Percentiles rank a stretch among this genome's conserved stretches.
These are phyloP conservation scores for Hyles vespertilio DNA, from an alignment of 1,140 invertebrate genomes.

Conservation along the genomic window DNA sequence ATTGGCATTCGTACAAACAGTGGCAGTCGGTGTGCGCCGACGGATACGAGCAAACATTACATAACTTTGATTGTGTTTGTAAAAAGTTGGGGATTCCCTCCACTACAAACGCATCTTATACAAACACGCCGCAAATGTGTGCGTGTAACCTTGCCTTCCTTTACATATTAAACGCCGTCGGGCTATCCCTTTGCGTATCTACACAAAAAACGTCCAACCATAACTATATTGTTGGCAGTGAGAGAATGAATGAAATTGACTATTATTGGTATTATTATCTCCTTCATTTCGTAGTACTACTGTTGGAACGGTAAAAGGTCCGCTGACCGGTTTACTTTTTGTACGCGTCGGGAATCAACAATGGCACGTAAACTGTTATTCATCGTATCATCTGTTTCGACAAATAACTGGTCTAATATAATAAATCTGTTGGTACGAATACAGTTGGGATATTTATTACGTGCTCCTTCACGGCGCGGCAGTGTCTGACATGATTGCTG, in stretches of 20 bases:
- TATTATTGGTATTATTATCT: constrained; percentile 68
- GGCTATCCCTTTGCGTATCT: constrained; percentile 73
- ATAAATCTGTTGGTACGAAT: no score
- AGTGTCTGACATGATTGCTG: no score
- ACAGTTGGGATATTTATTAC: no score
- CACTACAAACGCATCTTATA: constrained; percentile 66
- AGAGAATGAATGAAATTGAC: constrained; percentile 70
- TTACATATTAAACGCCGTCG: constrained; percentile 74
- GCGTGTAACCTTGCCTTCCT: constrained; percentile 73
- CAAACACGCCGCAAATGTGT: constrained; percentile 51
- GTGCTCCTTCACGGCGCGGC: no score
- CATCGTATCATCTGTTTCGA: constrained; percentile 58
- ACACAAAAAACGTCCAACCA: constrained; percentile 58
- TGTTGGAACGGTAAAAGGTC: constrained; percentile 64
- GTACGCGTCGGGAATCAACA: constrained; percentile 61
- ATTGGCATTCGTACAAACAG: constrained; percentile 70
- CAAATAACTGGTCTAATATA: constrained; percentile 16
- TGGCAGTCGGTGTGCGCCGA: constrained; percentile 53
- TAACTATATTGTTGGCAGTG: constrained; percentile 66
- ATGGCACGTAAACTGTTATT: constrained; percentile 67
- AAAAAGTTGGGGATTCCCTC: constrained; percentile 74
- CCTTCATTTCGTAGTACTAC: constrained; percentile 51
- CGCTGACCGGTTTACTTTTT: constrained; percentile 72
- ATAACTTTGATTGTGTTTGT: constrained; percentile 75
- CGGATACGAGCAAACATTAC: constrained; percentile 72